These are phyloP conservation scores for Perca schrenkii DNA, from an alignment of 2,113 vertebrate genomes.

Conservation along the genomic window DNA sequence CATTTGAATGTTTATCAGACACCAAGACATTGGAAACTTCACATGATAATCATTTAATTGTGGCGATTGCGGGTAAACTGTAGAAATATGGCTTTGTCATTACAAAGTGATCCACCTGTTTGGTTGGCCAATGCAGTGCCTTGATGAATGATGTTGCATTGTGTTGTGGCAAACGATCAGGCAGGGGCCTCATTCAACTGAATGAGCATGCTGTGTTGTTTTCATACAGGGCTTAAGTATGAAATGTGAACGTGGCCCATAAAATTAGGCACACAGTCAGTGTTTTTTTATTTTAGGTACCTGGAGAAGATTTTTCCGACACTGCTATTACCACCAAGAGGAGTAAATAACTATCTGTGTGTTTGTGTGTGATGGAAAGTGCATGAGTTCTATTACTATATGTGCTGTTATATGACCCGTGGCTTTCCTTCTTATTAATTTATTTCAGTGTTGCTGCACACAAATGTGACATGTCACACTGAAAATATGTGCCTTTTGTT, in stretches of 20 bases:
- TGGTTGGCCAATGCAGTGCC: background rate
- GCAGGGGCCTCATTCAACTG: background rate
- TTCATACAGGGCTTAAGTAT: background rate
- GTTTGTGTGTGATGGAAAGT: background rate
- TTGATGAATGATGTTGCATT: background rate
- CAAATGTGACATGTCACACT: background rate
- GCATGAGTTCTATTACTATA: background rate
- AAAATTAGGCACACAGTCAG: background rate
- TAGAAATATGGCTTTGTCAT: too few relatives aligned
- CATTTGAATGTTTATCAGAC: too few relatives aligned
- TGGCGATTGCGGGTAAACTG: too few relatives aligned
- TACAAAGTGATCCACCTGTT: too few relatives aligned
- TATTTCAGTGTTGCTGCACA: background rate
- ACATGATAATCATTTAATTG: background rate
- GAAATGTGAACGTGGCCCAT: background rate
- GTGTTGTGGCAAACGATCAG: background rate
- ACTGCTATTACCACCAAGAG: background rate
- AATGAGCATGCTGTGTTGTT: background rate
- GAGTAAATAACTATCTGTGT: background rate
- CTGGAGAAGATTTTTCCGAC: background rate
- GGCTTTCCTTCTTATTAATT: background rate
- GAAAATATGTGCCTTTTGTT: slow-evolving; percentile 4
- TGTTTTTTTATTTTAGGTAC: background rate
- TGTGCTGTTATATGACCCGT: background rate
- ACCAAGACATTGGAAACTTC: too few relatives aligned